Evolutionary conservation across 1,140 invertebrate genomes (phyloP).

Genomic region (Sarcophaga peregrina): DNA sequence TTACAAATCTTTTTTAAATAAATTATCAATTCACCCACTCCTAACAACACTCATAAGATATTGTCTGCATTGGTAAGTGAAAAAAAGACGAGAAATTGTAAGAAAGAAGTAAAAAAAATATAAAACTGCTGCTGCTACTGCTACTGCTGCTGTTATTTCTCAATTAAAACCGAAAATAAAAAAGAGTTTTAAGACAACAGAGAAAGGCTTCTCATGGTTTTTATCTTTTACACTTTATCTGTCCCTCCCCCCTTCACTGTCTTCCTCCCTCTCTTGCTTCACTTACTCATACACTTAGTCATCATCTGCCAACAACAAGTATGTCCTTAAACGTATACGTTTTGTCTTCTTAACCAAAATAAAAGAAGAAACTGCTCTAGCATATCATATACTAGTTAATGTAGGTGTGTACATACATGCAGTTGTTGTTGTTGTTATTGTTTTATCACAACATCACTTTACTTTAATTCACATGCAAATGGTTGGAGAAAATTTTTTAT

Average conservation of each 20-base stretch:
- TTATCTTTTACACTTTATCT: neutral
- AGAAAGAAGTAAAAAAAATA: neutral
- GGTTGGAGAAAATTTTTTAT: neutral
- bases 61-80: neutral
- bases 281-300: too few species aligned
- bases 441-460: too few species aligned
- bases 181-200: neutral
- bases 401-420: too few species aligned
- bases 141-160: neutral
- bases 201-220: neutral
- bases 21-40: too few species aligned
- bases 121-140: neutral
- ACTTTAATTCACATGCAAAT: neutral
- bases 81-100: neutral
- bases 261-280: neutral
- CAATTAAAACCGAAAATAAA: conserved; percentile 38
- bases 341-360: conserved; percentile 20
- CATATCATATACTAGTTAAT: too few species aligned
- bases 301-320: conserved; percentile 29
- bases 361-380: neutral
- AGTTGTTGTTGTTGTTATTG: too few species aligned
- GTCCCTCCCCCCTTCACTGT: too few species aligned
- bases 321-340: conserved; percentile 24
- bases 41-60: too few species aligned
- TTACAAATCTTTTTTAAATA: too few species aligned